Percentiles rank a stretch among this genome's conserved stretches.
Evolutionary conservation across 2,888 invertebrate genomes (phyloP).

Genomic region (Eucera pruinosa): DNA sequence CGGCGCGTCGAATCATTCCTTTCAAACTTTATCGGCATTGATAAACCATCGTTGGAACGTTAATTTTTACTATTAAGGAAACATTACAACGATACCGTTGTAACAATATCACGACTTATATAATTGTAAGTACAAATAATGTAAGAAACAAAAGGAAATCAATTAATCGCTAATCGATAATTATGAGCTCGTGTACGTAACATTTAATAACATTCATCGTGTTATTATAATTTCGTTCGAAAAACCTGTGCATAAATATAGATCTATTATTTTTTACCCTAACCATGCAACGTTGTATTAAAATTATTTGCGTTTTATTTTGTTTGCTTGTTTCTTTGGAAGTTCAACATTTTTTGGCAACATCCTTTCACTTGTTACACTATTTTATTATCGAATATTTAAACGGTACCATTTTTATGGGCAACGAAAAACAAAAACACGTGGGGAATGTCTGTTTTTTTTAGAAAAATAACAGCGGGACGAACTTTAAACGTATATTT

Average conservation of each 20-base stretch:
- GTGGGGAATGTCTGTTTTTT: too few species aligned
- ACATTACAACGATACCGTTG: background rate
- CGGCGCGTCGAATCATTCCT: background rate
- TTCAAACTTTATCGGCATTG: background rate
- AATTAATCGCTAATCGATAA: background rate
- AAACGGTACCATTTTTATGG: too few species aligned
- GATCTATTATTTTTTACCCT: too few species aligned
- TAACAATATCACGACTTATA: slow-evolving; percentile 17
- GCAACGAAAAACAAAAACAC: too few species aligned
- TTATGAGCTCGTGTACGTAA: background rate
- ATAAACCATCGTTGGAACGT: background rate
- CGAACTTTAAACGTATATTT: slow-evolving; percentile 75
- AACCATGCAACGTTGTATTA: too few species aligned
- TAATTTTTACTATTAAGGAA: background rate
- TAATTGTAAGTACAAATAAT: slow-evolving; percentile 4
- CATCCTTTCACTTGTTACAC: too few species aligned
- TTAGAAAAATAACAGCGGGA: slow-evolving; percentile 5
- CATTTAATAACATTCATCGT: background rate
- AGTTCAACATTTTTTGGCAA: too few species aligned
- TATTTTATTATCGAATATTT: too few species aligned
- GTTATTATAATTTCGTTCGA: too few species aligned
- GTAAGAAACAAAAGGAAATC: background rate
- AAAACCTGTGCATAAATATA: too few species aligned
- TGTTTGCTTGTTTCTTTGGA: too few species aligned
- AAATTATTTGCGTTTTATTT: too few species aligned